Evolutionary conservation across 2,888 invertebrate species (phyloP), one percentile per base, ranked within the genome.

Genomic region (Tenodera sinensis): DNA sequence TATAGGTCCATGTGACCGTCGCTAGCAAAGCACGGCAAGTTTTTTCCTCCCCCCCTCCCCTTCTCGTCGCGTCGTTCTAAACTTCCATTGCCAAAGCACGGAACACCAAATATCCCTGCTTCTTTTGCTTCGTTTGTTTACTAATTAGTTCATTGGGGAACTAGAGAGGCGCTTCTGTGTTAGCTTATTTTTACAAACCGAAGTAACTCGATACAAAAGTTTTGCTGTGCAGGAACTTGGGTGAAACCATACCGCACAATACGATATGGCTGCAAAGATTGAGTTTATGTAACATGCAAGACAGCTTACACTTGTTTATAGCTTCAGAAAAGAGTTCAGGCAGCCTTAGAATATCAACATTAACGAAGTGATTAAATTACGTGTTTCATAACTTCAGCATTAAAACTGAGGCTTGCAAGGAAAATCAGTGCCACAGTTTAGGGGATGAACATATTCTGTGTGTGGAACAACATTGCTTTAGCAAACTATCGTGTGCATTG

Each of bases 1-100:
- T 87, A 83, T 87, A 87, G 87, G 87, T 34, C 30, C 87, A 87
- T 87, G 87, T 87, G 87, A 87, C 83, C 87, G 54, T 71, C 54
- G 54, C 54, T 71, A 20, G 54, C 54, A 71, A 71, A 71, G 54
- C 54, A 71, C 25, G 54, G 54, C 20, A 71, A 71, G 54, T 71
- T 71, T 71, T 71, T 25, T 25, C 25, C 25, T 25, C 54, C 54
- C 20, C 54, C 14, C 3, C 25, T 20, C 54, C 4, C 15, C 14
- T 54, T 8, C 14, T 20, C 15, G 20, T 71, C 54, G 15, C 25
- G 6, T 25, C 54, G 54, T 71, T 71, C 54, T 25, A 71, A 71
- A 71, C 54, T 71, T 71, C 54, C 54, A 71, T 71, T 71, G 54
- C 54, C 54, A 71, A 71, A 71, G 54, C 54, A 71, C 3, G 54